A percentile compares a stretch with the other conserved stretches of the same genome.
These are phyloP conservation scores for Melitaea cinxia DNA, from an alignment of 1,140 invertebrate species.

Conservation along the genomic window DNA sequence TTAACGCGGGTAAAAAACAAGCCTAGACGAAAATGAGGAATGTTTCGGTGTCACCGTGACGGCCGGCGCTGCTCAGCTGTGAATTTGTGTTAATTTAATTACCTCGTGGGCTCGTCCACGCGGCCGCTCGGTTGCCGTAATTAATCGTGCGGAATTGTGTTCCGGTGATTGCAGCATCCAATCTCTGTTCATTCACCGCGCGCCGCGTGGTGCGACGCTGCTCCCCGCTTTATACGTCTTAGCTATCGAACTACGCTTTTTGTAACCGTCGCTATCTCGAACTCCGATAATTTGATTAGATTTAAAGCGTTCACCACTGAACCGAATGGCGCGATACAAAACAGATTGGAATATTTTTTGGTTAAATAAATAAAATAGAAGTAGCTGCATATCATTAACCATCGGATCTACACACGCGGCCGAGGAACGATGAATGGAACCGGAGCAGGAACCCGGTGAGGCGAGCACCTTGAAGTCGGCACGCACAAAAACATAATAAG, in stretches of 20 bases:
- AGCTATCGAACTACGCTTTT: constrained; percentile 5
- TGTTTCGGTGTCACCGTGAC: constrained; percentile 55
- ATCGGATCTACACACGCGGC: neutral
- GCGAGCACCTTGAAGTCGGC: constrained; percentile 19
- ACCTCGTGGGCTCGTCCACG: constrained; percentile 56
- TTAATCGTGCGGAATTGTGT: constrained; percentile 29
- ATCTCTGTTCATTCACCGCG: neutral
- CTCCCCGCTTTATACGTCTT: neutral
- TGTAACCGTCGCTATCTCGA: constrained; percentile 11
- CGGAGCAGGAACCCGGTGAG: constrained; percentile 25
- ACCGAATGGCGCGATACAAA: neutral
- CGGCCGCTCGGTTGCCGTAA: constrained; percentile 29
- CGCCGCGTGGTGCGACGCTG: neutral
- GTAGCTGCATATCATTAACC: neutral
- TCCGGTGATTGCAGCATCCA: constrained; percentile 7
- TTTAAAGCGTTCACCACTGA: neutral
- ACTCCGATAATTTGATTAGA: constrained; percentile 25
- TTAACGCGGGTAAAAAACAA: constrained; percentile 70
- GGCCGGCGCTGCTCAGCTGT: constrained; percentile 54
- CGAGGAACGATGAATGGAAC: neutral
- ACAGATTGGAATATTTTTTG: neutral
- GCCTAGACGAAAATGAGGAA: constrained; percentile 69
- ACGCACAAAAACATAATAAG: constrained; percentile 58
- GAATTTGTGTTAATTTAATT: constrained; percentile 72
- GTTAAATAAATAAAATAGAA: too few relatives aligned